Percentiles rank a stretch among this genome's conserved stretches.
Evolutionary conservation across 2,113 vertebrate species (phyloP).

Genomic region (Chlorocebus sabaeus): DNA sequence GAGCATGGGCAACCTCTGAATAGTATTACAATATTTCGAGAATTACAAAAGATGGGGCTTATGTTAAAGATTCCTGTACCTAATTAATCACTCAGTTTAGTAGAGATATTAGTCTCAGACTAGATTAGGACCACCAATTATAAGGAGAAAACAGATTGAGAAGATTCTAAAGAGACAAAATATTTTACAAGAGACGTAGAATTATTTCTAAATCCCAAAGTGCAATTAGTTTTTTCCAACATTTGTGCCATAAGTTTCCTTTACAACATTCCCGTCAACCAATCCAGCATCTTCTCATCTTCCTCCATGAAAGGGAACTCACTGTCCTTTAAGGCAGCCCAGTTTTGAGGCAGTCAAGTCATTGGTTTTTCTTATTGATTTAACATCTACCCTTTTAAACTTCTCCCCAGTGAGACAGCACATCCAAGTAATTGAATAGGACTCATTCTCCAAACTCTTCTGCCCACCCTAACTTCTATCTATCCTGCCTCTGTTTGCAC

Average conservation of each 20-base stretch:
- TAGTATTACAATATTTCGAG: background rate
- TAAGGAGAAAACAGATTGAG: background rate
- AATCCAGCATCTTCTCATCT: background rate
- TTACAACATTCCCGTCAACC: background rate
- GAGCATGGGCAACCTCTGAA: background rate
- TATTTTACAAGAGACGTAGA: background rate
- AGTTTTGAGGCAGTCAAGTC: background rate
- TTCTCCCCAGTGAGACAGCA: background rate
- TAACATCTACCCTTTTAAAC: background rate
- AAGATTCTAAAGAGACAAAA: background rate
- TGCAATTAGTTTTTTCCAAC: background rate
- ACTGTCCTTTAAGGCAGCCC: background rate
- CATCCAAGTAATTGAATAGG: background rate
- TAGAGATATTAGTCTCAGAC: background rate
- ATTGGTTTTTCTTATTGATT: background rate
- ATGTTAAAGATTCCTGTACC: background rate
- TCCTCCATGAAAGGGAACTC: background rate
- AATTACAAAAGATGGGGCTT: background rate
- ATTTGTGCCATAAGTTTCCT: background rate
- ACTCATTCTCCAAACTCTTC: background rate
- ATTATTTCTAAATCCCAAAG: conserved; percentile 4
- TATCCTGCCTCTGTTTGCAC: background rate
- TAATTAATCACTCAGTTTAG: conserved; percentile 16
- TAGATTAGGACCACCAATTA: background rate
- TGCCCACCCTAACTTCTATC: background rate